Percentiles rank a stretch among this genome's conserved stretches.
Evolutionary conservation across 2,888 invertebrate species (phyloP).

Genomic region (Byasa hedistus): DNA sequence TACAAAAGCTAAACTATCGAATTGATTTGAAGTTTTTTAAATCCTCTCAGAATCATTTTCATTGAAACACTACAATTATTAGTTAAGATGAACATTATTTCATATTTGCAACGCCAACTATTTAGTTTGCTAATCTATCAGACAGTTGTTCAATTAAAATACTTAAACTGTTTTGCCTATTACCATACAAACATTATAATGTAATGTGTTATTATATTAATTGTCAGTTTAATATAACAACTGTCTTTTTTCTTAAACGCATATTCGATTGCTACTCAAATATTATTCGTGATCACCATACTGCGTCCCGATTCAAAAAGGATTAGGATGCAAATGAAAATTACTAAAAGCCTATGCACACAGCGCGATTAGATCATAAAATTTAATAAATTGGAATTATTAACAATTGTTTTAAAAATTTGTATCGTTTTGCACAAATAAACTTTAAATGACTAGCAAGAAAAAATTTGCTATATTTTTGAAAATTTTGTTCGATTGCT

Average conservation of each 20-base stretch:
- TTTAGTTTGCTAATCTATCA: slow-evolving; percentile 4
- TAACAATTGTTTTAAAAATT: no score
- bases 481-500: no score
- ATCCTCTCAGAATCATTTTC: background rate
- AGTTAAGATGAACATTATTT: slow-evolving; percentile 2
- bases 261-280: background rate
- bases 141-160: slow-evolving; percentile 17
- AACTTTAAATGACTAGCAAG: no score
- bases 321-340: slow-evolving; percentile 13
- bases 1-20: background rate
- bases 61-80: background rate
- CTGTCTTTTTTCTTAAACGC: slow-evolving; percentile 13
- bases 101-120: slow-evolving; percentile 1
- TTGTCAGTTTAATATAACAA: slow-evolving; percentile 8
- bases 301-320: background rate
- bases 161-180: background rate
- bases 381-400: no score
- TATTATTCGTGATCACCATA: slow-evolving; percentile 4
- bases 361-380: slow-evolving; percentile 2
- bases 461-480: no score
- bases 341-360: slow-evolving; percentile 8
- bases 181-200: background rate
- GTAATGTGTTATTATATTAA: background rate
- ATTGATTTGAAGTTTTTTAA: background rate
- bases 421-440: no score